Evolutionary conservation across 2,888 invertebrate genomes (phyloP), one percentile per base, ranked within the genome.

Genomic region (Athetis lepigone): DNA sequence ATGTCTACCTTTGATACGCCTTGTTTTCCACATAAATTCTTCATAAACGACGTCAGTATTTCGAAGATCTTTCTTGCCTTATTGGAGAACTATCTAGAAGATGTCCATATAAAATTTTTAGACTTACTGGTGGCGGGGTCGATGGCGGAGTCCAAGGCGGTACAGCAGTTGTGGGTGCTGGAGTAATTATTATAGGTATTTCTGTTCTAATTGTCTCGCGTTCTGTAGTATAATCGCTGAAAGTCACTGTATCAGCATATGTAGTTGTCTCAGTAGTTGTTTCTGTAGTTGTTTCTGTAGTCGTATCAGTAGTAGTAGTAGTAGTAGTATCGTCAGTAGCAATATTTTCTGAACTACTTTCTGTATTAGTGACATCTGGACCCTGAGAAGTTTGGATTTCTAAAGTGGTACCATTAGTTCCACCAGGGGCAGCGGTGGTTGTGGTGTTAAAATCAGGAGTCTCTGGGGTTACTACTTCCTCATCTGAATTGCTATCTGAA

Each of bases 401-500:
- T 16, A 6, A 3, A 18, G 27, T 11, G 11, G 2, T 5, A 27
- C 33, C 4, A 33, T 33, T 33, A 13, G 33, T 33, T n/a, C n/a
- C n/a, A n/a, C n/a, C n/a, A n/a, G n/a, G n/a, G n/a, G n/a, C n/a
- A n/a, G n/a, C n/a, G n/a, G n/a, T n/a, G n/a, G n/a, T n/a, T n/a
- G n/a, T n/a, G n/a, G n/a, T n/a, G n/a, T n/a, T n/a, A n/a, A n/a
- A n/a, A n/a, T n/a, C n/a, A n/a, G n/a, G n/a, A n/a, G n/a, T n/a
- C n/a, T n/a, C n/a, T n/a, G n/a, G n/a, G n/a, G n/a, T n/a, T n/a
- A n/a, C n/a, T n/a, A n/a, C n/a, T n/a, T n/a, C n/a, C 13, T 70
- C 70, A 39, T 70, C 70, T 25, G 70, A 61, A 47, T 70, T 75
- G 8, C 70, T 70, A 8, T 42, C 42, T 7, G 47, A 58, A 33